Base-by-base conservation (phyloP, 2,888 invertebrate species). In the Meliscaeva auricollis region DNA sequence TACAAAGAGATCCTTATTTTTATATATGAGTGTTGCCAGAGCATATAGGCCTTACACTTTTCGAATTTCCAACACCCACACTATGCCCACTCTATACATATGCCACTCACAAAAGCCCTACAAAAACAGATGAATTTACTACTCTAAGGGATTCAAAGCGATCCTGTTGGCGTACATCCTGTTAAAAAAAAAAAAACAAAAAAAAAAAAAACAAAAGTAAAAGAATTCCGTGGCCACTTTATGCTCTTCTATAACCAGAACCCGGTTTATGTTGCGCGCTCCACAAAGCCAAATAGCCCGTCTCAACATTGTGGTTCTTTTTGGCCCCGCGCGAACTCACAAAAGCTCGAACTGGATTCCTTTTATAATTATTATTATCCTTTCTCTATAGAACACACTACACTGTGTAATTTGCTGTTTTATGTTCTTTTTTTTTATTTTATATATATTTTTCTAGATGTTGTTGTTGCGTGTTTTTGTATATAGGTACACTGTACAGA, bases 351-450 rank as follows among this genome's bases (percentile, higher is more conserved):
- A 81, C 58, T 56, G 81, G 69, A 81, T 85, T 81, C 85, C 73
- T 81, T 81, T 85, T 74, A 79, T 84, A 84, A 84, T 84, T 77
- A 85, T 85, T 76, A 85, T 85, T 85, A 84, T 79, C 70, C 81
- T 76, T 76, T 58, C 7, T 76, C 62, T 76, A 73, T 68, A 74
- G 58, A 58, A 58, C 75, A 80, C 62, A 76, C 80, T 68, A 78
- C 77, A 74, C 76, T 85, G 80, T 80, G 84, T 85, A 81, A 85
- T 85, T 81, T 81, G 76, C 50, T 77, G 68, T 22, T 64, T 30
- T 44, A 66, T 35, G 52, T 50, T 56, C 72, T 15, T 68, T 41
- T 50, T 44, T 69, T 9, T 48, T 17, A 17, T 20, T 66, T 30
- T 60, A 17, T 9, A 7, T 54, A 32, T 41, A 15, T 54, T 35